Evolutionary conservation across 2,797 vertebrate species (phyloP).

Genomic region (Syndactyla subalaris): DNA sequence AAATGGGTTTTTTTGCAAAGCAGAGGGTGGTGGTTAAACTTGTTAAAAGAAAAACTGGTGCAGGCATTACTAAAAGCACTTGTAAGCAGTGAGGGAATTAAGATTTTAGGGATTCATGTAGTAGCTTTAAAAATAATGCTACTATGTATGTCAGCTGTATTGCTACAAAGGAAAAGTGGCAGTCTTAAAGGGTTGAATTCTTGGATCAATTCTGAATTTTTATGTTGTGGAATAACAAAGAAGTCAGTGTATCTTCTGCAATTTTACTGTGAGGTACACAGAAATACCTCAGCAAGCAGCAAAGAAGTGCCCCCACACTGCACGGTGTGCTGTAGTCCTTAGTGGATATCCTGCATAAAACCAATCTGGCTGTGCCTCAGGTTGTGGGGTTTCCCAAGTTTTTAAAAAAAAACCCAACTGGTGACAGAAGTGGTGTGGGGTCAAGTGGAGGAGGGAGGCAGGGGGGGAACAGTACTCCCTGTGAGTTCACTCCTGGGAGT

Average conservation of each 20-base stretch:
- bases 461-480: background rate
- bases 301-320: background rate
- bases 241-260: background rate
- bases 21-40: background rate
- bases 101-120: background rate
- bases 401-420: background rate
- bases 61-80: background rate
- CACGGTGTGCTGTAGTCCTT: background rate
- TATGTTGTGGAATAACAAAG: background rate
- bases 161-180: background rate
- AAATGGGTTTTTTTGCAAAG: background rate
- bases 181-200: background rate
- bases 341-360: background rate
- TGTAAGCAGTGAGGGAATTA: background rate
- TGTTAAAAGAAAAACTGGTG: background rate
- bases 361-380: accelerated
- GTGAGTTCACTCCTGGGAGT: background rate
- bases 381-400: background rate
- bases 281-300: background rate
- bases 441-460: background rate
- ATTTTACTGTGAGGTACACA: background rate
- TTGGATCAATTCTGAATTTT: background rate
- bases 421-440: background rate
- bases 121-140: background rate
- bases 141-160: background rate